Evolutionary conservation across 2,113 vertebrate genomes (phyloP), one percentile per base, ranked within the genome.

Genomic region (Chauna torquata): DNA sequence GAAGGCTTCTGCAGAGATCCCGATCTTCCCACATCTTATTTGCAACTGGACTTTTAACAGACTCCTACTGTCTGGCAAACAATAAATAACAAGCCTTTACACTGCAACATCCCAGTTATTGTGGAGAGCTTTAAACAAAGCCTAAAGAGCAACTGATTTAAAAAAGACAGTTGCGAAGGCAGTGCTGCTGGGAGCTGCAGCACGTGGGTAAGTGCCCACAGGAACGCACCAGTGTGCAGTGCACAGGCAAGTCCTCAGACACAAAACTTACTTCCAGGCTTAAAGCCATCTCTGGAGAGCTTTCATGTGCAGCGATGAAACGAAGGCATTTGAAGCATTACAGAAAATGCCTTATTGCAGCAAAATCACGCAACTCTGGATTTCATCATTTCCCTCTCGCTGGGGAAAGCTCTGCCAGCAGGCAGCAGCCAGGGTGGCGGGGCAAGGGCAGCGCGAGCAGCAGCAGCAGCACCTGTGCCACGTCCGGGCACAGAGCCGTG

Each of bases 401-500:
- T 4, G 40, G 34, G 78, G 54, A 72, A 36, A 59, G 4, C 24
- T 47, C 3, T 2, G 16, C 3, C 6, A 72, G 59, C 23, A 1
- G 0, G 24, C 4, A 42, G 3, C n/a, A 14, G 49, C 3, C 61
- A 3, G 12, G 36, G 30, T 6, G 42, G n/a, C 78, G 24, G 0
- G 0, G 59, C 42, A 2, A 27, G 70, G 79, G 36, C 32, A 57
- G 38, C 16, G 8, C 45, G n/a, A 9, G n/a, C 16, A 15, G 38
- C 52, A 15, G 38, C 52, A 4, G 40, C 82, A 50, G 77, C 8
- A 6, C 34, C 64, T 24, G 71, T 6, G 6, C 2, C 32, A 28
- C 0, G 3, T 8, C 8, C 27, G 3, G 0, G 28, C 23, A 2
- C 3, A 0, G 23, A 45, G 75, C 36, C 6, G 10, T 28, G 0